Base-by-base conservation (phyloP, 1,140 invertebrate genomes). In the Bilobella aurantiaca region DNA sequence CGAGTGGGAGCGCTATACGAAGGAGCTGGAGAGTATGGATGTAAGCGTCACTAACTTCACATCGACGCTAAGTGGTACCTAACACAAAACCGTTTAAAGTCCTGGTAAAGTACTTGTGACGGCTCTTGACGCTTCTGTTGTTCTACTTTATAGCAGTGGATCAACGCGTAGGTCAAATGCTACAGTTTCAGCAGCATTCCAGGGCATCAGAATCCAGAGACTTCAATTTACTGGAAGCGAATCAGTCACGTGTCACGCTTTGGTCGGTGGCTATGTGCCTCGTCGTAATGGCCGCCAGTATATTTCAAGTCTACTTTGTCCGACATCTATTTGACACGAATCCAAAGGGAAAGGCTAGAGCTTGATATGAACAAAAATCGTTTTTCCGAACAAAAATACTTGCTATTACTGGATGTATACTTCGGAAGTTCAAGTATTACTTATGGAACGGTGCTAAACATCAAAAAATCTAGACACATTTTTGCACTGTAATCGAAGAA, bases 1-100 rank as follows among this genome's bases (percentile, higher is more conserved):
- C 75, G 85, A 93, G 75, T 97, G 94, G 94, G 89, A 93, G 70
- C 85, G 89, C 75, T 95, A 91, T 74, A 84, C 89, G 0, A 86
- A 92, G 75, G 93, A 96, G 81, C 80, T 97, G 2, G 87, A 93
- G 75, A 87, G 90, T 42, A 75, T 93, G 61, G 87, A 94, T 75
- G 79, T 94, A 67, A 88, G 90, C 70, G 92, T 95, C 59, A 84
- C 87, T 64, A 96, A 95, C 77, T 94, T 95, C 75, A 94, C 93
- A 8, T 29, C 56, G 21, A 73, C 64, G 3, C 49, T 73, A 23
- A 57, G 59, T 61, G 79, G 71, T 81, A 74, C 74, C 75, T 69
- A 63, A 25, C n/a, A n/a, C n/a, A n/a, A n/a, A n/a, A n/a, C n/a
- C n/a, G n/a, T n/a, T n/a, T n/a, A n/a, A 5, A 12, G 8, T 42